Base-by-base conservation (phyloP, 2,113 vertebrate genomes). In the Saccopteryx leptura region DNA sequence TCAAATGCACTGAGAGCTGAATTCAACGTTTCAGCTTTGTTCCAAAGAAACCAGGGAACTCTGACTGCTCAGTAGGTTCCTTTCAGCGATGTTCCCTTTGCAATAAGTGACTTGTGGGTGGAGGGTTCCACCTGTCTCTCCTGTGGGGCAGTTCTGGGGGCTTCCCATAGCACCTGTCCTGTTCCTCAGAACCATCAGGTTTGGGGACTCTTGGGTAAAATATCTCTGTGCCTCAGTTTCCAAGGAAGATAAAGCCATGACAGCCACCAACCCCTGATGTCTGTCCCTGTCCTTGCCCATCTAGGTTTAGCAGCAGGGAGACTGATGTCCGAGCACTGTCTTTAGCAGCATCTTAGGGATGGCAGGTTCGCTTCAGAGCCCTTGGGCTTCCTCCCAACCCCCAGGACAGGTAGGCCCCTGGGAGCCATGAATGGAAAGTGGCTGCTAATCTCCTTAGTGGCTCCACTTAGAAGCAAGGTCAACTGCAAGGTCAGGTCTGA, bases 371-470 rank as follows among this genome's bases (percentile, higher is more conserved):
- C 71, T 95, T 87, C 28, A 33, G n/a, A 83, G 61, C 84, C 75
- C 83, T 85, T 46, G 26, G 54, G 58, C 90, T 9, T 71, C 56
- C 7, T 76, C 7, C 48, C 56, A 46, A 17, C 72, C 23, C 24
- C 60, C 23, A 46, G 33, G 39, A 52, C 28, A 33, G 19, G 58
- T 10, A 5, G 24, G 58, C n/a, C 71, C 68, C 81, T 50, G 28
- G 50, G 60, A 78, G 24, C 81, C 33, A 1, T 79, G 65, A 50
- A 69, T 89, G 65, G 60, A 71, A 93, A 94, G 63, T 50, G 60
- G 71, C 65, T 50, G 19, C 84, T 52, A 28, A 81, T 95, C 80
- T 84, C 90, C 61, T 96, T 87, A 96, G 78, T 23, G 66, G 24
- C 33, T 48, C 72, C 54, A 54, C 61, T 63, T 78, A 28, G 46